These are phyloP conservation scores for Drosophila kokeensis DNA, from an alignment of 2,888 invertebrate genomes.

Conservation along the genomic window DNA sequence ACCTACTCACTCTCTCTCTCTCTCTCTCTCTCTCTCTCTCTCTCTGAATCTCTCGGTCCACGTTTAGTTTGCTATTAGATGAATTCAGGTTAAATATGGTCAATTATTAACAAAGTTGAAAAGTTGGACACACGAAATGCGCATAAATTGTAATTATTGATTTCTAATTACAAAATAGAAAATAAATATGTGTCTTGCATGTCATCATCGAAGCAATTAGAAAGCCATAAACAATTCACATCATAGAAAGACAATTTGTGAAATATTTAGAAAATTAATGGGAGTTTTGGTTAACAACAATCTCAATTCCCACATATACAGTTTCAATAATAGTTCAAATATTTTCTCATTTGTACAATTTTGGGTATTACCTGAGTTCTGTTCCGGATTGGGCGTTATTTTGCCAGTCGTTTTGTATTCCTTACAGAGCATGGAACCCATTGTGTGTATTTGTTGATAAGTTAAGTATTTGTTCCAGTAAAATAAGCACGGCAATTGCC, in stretches of 20 bases:
- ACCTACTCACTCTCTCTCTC: not conserved
- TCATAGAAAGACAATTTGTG: not conserved
- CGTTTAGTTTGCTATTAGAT: slow-evolving; percentile 1
- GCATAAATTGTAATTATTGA: slow-evolving; percentile 27
- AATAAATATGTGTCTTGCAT: slow-evolving; percentile 17
- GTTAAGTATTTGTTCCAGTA: slow-evolving; percentile 20
- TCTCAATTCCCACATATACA: not conserved
- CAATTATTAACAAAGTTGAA: not conserved
- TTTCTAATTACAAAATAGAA: slow-evolving; percentile 19
- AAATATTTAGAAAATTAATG: not conserved
- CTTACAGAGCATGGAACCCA: slow-evolving; percentile 84
- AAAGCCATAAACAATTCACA: slow-evolving; percentile 12
- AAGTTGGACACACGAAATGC: slow-evolving; percentile 21
- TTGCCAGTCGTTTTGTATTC: slow-evolving; percentile 81
- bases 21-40: not conserved
- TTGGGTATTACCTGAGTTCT: slow-evolving; percentile 58
- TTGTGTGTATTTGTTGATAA: slow-evolving; percentile 47
- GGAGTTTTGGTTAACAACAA: not conserved
- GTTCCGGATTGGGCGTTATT: slow-evolving; percentile 68
- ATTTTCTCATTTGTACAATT: not conserved
- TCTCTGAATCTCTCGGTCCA: not conserved
- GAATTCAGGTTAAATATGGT: slow-evolving; percentile 27
- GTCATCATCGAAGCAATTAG: slow-evolving; percentile 11
- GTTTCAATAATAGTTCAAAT: not conserved
- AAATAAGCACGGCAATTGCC: not conserved